Evolutionary conservation across 2,888 invertebrate genomes (phyloP).

Genomic region (Beris morrisii): DNA sequence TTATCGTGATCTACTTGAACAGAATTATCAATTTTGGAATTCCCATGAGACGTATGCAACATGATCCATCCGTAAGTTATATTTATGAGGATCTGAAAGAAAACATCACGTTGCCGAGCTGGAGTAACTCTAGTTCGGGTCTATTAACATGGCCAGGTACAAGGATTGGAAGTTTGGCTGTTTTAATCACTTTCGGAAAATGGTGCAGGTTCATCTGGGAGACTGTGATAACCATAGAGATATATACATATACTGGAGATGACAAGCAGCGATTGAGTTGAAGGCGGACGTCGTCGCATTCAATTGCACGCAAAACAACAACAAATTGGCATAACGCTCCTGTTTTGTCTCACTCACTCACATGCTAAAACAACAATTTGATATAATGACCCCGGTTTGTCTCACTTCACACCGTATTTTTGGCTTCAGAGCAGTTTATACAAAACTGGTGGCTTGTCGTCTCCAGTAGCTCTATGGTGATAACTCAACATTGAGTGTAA

Average conservation of each 20-base stretch:
- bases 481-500: not conserved
- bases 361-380: no score
- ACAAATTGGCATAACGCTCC: no score
- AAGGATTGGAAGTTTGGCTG: conserved; percentile 6
- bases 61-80: not conserved
- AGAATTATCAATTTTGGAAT: not conserved
- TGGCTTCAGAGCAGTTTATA: no score
- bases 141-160: not conserved
- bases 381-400: no score
- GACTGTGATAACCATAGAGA: not conserved
- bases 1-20: not conserved
- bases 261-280: not conserved
- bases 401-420: no score
- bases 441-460: no score
- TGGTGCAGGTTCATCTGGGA: not conserved
- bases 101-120: not conserved
- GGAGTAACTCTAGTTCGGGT: not conserved
- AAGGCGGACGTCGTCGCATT: no score
- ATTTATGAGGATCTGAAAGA: no score
- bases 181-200: conserved; percentile 3
- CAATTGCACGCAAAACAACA: no score
- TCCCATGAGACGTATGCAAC: not conserved
- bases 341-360: no score
- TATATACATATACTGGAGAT: not conserved
- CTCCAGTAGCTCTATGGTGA: no score